Evolutionary conservation across 2,113 vertebrate genomes (phyloP).

Genomic region (Syngnathus floridae): DNA sequence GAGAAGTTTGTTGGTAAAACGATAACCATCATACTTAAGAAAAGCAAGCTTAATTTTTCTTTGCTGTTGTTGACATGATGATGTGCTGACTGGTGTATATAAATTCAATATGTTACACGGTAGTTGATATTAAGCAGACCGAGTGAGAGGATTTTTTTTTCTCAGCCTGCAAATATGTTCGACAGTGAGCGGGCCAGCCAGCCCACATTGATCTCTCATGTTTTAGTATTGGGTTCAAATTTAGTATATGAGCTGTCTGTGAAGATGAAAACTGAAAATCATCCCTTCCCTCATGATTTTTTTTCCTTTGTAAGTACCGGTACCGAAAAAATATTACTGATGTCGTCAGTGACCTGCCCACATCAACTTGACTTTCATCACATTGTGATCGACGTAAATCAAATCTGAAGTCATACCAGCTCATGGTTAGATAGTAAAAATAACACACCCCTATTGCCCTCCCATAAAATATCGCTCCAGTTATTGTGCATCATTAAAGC

Average conservation of each 20-base stretch:
- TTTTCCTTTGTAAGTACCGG: too few species aligned
- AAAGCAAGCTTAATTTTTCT: neutral
- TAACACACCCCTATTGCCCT: slow-evolving; percentile 19
- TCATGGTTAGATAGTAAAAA: slow-evolving; percentile 14
- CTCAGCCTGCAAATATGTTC: neutral
- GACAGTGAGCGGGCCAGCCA: neutral
- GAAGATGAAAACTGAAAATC: too few species aligned
- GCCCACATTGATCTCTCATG: neutral
- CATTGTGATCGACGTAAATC: neutral
- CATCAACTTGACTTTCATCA: too few species aligned
- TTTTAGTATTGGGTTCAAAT: too few species aligned
- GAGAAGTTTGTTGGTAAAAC: neutral
- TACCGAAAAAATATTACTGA: too few species aligned
- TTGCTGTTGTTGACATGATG: neutral
- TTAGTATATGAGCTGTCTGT: too few species aligned
- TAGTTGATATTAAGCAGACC: too few species aligned
- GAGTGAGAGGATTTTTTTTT: neutral
- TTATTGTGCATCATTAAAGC: slow-evolving; percentile 13
- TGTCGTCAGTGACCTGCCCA: too few species aligned
- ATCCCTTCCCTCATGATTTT: too few species aligned
- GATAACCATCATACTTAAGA: neutral
- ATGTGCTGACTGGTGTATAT: neutral
- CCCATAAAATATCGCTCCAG: slow-evolving; percentile 12
- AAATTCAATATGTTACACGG: too few species aligned
- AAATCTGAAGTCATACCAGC: neutral